Evolutionary conservation across 2,888 invertebrate species (phyloP).

Genomic region (Ariolimax columbianus): DNA sequence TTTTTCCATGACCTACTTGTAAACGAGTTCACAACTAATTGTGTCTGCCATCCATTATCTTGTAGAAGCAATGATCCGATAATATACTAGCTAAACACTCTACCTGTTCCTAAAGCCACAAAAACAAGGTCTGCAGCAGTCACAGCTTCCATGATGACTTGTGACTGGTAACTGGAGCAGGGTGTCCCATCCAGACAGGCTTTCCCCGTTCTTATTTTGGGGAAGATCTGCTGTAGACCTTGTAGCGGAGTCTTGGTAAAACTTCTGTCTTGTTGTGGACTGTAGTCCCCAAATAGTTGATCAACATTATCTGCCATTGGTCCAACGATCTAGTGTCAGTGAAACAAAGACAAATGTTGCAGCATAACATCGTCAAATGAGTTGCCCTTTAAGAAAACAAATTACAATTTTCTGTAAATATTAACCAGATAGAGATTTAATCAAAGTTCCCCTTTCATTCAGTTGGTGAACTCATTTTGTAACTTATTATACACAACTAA

Average conservation of each 20-base stretch:
- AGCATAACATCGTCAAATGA: too few species aligned
- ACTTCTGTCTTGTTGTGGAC: constrained; percentile 60
- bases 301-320: constrained; percentile 72
- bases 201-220: constrained; percentile 55
- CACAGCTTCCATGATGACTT: constrained; percentile 62
- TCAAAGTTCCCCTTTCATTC: too few species aligned
- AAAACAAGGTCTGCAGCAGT: constrained; percentile 66
- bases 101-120: constrained; percentile 74
- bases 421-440: too few species aligned
- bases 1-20: too few species aligned
- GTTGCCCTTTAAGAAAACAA: too few species aligned
- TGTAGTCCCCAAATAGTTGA: constrained; percentile 72
- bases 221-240: constrained; percentile 61
- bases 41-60: too few species aligned
- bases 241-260: constrained; percentile 66
- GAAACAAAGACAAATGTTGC: neutral
- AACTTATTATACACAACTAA: too few species aligned
- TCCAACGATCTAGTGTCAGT: constrained; percentile 63
- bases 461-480: too few species aligned
- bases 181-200: constrained; percentile 66
- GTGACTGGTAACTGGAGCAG: constrained; percentile 64
- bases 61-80: too few species aligned
- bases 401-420: too few species aligned
- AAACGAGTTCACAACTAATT: too few species aligned
- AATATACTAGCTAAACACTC: constrained; percentile 22